These are phyloP conservation scores for Psittacula echo DNA, from an alignment of 2,797 vertebrate species.

Conservation along the genomic window DNA sequence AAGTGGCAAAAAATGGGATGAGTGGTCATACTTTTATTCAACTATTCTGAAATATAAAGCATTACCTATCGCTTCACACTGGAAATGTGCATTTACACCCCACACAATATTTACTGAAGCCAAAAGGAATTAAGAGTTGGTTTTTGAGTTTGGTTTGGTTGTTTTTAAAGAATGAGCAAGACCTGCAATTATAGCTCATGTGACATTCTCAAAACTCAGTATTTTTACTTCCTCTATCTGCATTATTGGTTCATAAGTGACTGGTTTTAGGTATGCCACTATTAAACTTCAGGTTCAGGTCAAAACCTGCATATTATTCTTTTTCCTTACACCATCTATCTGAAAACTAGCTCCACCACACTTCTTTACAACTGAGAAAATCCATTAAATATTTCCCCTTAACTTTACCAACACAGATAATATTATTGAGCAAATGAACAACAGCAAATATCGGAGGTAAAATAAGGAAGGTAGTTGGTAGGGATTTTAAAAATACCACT, in stretches of 20 bases:
- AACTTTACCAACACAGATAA: neutral
- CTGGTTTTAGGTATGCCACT: neutral
- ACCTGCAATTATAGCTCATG: neutral
- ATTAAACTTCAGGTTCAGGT: neutral
- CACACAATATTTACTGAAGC: neutral
- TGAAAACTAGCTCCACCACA: neutral
- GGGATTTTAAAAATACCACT: neutral
- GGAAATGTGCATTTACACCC: neutral
- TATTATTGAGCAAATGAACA: neutral
- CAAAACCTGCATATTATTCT: neutral
- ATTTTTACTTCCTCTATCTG: rapidly evolving
- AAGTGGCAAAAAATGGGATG: neutral
- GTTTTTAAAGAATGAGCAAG: neutral
- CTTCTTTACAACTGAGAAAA: neutral
- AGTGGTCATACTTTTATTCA: neutral
- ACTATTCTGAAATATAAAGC: neutral
- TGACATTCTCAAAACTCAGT: neutral
- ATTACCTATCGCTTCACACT: neutral
- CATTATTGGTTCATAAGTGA: neutral
- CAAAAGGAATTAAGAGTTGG: neutral
- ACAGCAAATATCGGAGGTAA: neutral
- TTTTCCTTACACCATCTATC: neutral
- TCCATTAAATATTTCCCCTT: neutral
- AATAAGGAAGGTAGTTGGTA: neutral
- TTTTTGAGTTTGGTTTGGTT: neutral